phyloP scores from a whole-genome alignment of 2,113 vertebrate genomes.

The Sakesphorus luctuosus region DNA sequence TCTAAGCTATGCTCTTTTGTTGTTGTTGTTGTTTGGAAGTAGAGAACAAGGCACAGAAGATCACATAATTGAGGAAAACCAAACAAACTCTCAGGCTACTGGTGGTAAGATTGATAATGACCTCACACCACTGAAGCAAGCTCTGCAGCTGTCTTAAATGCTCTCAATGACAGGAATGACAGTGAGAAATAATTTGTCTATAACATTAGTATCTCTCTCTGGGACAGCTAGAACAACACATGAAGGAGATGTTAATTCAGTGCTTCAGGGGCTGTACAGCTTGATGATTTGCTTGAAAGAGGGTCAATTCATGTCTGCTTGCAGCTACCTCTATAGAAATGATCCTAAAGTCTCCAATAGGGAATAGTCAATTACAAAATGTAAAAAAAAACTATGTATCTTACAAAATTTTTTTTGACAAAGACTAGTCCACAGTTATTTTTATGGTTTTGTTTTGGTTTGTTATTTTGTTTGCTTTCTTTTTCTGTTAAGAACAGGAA shows the following conservation, averaged over 20 bases:
- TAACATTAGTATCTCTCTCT: neutral
- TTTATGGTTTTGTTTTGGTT: too few species aligned
- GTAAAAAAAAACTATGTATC: too few species aligned
- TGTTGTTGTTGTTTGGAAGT: neutral
- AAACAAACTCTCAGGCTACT: neutral
- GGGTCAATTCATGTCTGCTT: neutral
- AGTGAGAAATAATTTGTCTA: neutral
- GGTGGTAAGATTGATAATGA: neutral
- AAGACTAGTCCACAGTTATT: neutral
- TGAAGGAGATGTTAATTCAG: neutral
- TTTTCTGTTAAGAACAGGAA: neutral
- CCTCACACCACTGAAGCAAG: neutral
- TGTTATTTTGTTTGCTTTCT: too few species aligned
- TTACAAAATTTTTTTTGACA: neutral
- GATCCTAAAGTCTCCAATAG: neutral
- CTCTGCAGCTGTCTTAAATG: neutral
- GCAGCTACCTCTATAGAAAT: neutral
- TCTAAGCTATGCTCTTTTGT: neutral
- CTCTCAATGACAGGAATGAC: neutral
- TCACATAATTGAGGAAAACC: neutral
- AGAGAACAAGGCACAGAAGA: neutral
- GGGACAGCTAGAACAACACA: neutral
- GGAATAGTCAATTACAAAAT: neutral
- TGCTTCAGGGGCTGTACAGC: neutral
- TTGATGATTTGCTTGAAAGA: neutral